Conservation (phyloP, 2,888 invertebrate genomes). For the Melangyna quadrimaculata region DNA sequence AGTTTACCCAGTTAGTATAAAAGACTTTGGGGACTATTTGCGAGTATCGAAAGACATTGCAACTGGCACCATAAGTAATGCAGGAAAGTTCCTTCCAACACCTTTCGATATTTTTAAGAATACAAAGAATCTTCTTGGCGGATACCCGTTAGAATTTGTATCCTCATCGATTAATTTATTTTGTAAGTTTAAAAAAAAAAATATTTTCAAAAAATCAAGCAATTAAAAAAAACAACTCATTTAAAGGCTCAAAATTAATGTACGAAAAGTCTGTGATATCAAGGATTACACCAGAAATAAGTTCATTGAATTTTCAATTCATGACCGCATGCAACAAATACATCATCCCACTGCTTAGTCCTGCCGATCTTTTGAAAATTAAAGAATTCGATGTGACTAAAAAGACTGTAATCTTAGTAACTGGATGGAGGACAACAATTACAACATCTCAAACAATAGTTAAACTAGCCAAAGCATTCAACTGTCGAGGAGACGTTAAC, state of each 20-base stretch:
- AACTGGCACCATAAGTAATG: slow-evolving; percentile 72
- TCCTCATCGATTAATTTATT: slow-evolving; percentile 76
- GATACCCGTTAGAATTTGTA: slow-evolving; percentile 78
- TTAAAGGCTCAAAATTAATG: slow-evolving; percentile 77
- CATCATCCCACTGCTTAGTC: slow-evolving; percentile 75
- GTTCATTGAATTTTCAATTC: slow-evolving; percentile 77
- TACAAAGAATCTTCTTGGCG: slow-evolving; percentile 78
- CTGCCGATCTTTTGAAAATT: slow-evolving; percentile 77
- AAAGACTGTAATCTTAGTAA: slow-evolving; percentile 78
- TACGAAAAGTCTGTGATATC: slow-evolving; percentile 75
- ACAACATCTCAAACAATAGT: slow-evolving; percentile 76
- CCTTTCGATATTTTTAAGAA: slow-evolving; percentile 74
- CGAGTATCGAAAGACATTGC: slow-evolving; percentile 71
- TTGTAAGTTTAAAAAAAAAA: slow-evolving; percentile 74
- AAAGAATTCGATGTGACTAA: slow-evolving; percentile 76
- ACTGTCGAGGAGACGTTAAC: slow-evolving; percentile 78
- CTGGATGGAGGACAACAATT: slow-evolving; percentile 79
- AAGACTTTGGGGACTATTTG: slow-evolving; percentile 68
- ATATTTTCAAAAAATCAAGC: not conserved
- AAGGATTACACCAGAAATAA: slow-evolving; percentile 76
- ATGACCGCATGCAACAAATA: slow-evolving; percentile 75
- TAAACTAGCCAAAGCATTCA: slow-evolving; percentile 77
- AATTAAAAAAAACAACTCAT: not conserved
- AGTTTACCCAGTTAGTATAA: not conserved
- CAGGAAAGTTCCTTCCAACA: slow-evolving; percentile 63